phyloP scores from a whole-genome alignment of 1,140 invertebrate genomes.

The Zaprionus africanus region DNA sequence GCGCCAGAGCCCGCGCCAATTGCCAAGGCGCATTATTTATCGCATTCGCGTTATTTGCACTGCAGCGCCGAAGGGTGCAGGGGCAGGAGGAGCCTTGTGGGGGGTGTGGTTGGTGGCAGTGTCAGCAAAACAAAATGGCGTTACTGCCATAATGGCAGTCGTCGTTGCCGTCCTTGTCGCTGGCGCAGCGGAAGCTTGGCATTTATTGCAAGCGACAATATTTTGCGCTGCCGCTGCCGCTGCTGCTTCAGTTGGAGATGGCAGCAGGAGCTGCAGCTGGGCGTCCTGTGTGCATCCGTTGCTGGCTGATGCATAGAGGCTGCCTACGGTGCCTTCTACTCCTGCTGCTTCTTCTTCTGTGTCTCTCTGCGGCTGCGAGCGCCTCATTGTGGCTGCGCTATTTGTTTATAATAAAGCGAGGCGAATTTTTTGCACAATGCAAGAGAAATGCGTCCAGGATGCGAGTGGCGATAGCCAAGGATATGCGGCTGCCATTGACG shows the following conservation, averaged over 20 bases:
- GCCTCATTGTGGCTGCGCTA: slow-evolving; percentile 42
- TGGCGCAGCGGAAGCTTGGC: slow-evolving; percentile 79
- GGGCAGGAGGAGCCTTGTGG: not conserved
- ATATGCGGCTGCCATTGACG: slow-evolving; percentile 15
- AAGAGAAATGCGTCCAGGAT: slow-evolving; percentile 27
- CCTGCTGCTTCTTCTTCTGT: not conserved
- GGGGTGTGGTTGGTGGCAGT: not conserved
- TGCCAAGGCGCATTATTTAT: slow-evolving; percentile 78
- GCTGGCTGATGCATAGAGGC: slow-evolving; percentile 25
- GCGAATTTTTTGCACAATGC: slow-evolving; percentile 51
- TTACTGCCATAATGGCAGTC: slow-evolving; percentile 68
- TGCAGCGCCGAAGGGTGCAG: slow-evolving; percentile 4
- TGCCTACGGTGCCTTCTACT: not conserved
- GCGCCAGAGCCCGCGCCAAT: slow-evolving; percentile 52
- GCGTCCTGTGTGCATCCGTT: slow-evolving; percentile 43
- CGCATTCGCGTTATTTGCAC: slow-evolving; percentile 63
- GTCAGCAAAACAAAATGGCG: slow-evolving; percentile 68
- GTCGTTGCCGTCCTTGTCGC: slow-evolving; percentile 44
- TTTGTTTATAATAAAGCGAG: slow-evolving; percentile 60
- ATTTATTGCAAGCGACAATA: slow-evolving; percentile 81
- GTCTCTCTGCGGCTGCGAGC: slow-evolving; percentile 18
- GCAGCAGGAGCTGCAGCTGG: slow-evolving; percentile 7
- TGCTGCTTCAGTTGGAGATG: not conserved
- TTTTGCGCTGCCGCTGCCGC: slow-evolving; percentile 61
- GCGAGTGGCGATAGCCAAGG: slow-evolving; percentile 25